Evolutionary conservation across 2,113 vertebrate species (phyloP).

Genomic region (Casuarius casuarius): DNA sequence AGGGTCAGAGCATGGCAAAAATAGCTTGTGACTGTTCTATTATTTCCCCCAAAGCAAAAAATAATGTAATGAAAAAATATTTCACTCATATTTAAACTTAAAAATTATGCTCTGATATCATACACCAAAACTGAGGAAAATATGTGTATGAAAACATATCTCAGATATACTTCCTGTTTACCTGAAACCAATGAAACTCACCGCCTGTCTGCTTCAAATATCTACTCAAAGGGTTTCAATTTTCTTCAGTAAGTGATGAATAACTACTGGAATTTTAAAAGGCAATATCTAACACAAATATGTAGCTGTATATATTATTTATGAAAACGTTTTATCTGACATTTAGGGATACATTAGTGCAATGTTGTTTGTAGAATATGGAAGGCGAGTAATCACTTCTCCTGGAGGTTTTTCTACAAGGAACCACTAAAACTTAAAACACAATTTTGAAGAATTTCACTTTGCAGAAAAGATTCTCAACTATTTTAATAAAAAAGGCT

Average conservation of each 20-base stretch:
- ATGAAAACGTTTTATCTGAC: constrained; percentile 44
- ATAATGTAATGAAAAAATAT: not conserved
- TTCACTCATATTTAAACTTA: not conserved
- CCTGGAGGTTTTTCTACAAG: not conserved
- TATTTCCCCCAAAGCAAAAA: not conserved
- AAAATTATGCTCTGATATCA: not conserved
- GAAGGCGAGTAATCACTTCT: not conserved
- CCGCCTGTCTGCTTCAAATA: not conserved
- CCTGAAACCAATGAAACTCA: not conserved
- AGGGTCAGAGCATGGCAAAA: not conserved
- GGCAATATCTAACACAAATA: constrained; percentile 24
- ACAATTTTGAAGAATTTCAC: not conserved
- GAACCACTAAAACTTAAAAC: not conserved
- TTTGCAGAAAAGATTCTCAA: constrained; percentile 4
- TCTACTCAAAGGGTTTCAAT: not conserved
- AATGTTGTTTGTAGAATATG: not conserved
- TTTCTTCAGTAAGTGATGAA: constrained; percentile 17
- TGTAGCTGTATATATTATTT: constrained; percentile 58
- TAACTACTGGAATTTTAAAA: constrained; percentile 23
- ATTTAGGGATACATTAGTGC: constrained; percentile 23
- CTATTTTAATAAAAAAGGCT: constrained; percentile 10
- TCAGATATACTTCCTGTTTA: not conserved
- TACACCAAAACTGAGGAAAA: not conserved
- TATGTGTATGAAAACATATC: not conserved
- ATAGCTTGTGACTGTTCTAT: not conserved